Evolutionary conservation across 2,888 invertebrate genomes (phyloP), one percentile per base, ranked within the genome.

Genomic region (Andrena minutula): DNA sequence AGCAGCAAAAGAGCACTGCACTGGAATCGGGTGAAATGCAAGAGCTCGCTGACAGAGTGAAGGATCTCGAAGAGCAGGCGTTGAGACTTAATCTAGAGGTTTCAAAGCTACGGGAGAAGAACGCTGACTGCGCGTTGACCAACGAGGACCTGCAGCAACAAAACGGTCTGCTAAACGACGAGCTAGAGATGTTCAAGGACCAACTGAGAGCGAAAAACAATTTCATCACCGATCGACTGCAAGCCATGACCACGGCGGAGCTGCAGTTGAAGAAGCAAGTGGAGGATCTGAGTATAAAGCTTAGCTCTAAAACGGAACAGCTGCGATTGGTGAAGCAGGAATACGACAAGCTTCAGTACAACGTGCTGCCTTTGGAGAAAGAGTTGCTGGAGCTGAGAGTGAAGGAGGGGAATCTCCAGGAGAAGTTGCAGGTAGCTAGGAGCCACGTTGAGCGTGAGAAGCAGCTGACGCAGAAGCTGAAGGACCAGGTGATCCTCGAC

Each of bases 401-500:
- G 0, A 92, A 87, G 32, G 93, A 93, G 65, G 86, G 88, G 0
- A 86, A 82, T 76, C 79, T 92, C 5, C 87, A 88, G 56, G 94
- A 94, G 64, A 94, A 93, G 70, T 71, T 94, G 23, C 88, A 90
- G 71, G 61, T 90, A 65, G 79, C 93, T 0, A 92, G 89, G 73
- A 90, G 89, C 63, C 93, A 94, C 58, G 90, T 93, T 0, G 93
- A 94, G 65, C 89, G 93, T 0, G 94, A 93, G 66, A 93, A 94
- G 64, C 92, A 92, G 51, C 78, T 93, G n/a, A 89, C 92, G 0
- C 89, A 91, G 58, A 93, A 93, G 69, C 56, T 93, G 16, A 94
- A 93, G 58, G 93, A 94, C 77, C 93, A 94, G 70, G 93, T 94
- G 6, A 93, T 94, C 20, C 53, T 93, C 26, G 94, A 93, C 35